Evolutionary conservation across 1,140 invertebrate genomes (phyloP), one percentile per base, ranked within the genome.

Genomic region (Drosophila ironensis): DNA sequence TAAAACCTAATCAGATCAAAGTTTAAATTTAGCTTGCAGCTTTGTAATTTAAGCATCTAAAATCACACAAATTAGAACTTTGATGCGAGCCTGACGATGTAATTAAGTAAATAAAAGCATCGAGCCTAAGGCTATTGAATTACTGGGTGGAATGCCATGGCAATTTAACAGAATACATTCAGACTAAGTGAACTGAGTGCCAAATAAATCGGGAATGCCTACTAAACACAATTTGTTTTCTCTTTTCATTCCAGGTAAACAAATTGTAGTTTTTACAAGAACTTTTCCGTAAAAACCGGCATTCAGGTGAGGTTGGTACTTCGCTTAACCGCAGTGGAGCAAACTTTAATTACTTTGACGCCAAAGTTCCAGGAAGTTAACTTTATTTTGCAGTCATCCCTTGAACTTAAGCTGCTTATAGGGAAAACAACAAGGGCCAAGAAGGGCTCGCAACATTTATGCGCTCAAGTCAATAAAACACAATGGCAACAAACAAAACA

Each of bases 291-390:
- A 3, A 35, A 37, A 38, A 48, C 17, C 27, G 27, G 38, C 37
- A 47, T 27, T 22, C 30, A 59, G 52, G 54, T 68, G 22, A 67
- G 38, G 60, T 64, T 74, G 53, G 70, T 50, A 77, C 67, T 72
- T 71, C 37, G 64, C 35, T 67, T 70, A 50, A 70, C 66, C 45
- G 37, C 44, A 69, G 37, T 38, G 28, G 47, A 11, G 27, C 11
- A 73, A 82, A 84, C 63, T 84, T 84, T 84, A 82, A 82, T 82
- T 82, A 82, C 78, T 77, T 73, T 77, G 63, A 72, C 69, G 72
- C 72, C 30, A 51, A 72, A 81, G 77, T 72, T 81, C 67, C 47
- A 57, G 30, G 72, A 60, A 76, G 59, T 72, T 68, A 82, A 81
- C 67, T 82, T 63, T 72, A 46, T 60, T 17, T 37, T 27, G 42